Conservation (phyloP, 2,797 vertebrate genomes). For the Phylloscopus collybita region DNA sequence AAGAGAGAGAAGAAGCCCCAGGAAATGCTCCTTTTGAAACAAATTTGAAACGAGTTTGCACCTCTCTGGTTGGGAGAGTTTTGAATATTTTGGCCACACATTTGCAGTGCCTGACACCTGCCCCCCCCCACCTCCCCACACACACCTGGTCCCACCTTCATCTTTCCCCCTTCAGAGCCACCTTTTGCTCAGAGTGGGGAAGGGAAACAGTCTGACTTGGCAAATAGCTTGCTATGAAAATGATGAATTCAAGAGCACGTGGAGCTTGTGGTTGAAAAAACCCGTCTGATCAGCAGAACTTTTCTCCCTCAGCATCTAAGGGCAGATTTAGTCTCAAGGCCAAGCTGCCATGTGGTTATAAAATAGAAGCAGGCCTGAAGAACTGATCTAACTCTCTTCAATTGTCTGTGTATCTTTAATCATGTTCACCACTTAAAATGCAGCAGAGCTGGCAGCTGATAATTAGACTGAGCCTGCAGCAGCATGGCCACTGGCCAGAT, state of each 20-base stretch:
- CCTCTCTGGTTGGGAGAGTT: not conserved
- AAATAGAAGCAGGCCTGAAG: conserved; percentile 59
- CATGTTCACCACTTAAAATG: conserved; percentile 68
- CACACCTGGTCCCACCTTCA: not conserved
- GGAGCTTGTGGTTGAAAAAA: conserved; percentile 33
- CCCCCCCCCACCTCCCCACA: too few species aligned
- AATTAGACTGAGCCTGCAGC: conserved; percentile 68
- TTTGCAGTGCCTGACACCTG: not conserved
- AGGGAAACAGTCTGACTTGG: not conserved
- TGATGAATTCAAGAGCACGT: not conserved
- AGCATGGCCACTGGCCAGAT: conserved; percentile 66
- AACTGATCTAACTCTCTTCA: conserved; percentile 50
- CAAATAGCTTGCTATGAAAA: not conserved
- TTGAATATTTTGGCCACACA: accelerated
- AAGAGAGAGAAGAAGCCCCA: not conserved
- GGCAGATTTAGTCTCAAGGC: conserved; percentile 47
- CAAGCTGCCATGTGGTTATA: conserved; percentile 53
- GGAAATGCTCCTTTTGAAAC: not conserved
- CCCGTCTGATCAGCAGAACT: conserved; percentile 17
- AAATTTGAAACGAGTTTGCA: not conserved
- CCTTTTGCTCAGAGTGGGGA: not conserved
- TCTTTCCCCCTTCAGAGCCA: not conserved
- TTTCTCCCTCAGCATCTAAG: conserved; percentile 35
- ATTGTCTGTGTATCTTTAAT: conserved; percentile 67
- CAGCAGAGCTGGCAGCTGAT: conserved; percentile 61